Evolutionary conservation across 2,797 vertebrate species (phyloP), one percentile per base, ranked within the genome.

Genomic region (Poeciliopsis presidionis): DNA sequence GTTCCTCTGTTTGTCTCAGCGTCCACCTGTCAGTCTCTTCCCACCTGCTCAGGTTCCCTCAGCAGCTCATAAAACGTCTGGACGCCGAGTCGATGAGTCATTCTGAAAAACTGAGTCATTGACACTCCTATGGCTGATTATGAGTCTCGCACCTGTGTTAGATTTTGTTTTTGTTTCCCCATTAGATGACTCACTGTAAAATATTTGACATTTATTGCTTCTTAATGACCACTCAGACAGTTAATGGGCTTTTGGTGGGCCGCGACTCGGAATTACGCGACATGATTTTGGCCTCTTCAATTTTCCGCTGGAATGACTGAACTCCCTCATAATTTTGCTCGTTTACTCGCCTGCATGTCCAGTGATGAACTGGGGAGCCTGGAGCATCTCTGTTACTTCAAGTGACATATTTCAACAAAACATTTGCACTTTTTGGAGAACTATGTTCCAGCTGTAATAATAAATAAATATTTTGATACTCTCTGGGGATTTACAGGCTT

Each of bases 161-260:
- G 14, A 77, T 84, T 67, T 81, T 57, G 25, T 76, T 77, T 74
- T 57, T 63, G 47, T 72, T 78, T 78, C 72, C 55, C 81, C 87
- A 77, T 83, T 82, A 76, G 69, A 43, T 81, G 87, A 89, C 28
- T 90, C 91, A 84, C 13, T 2, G 76, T 83, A 14, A 85, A 86
- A 87, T 78, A 82, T 81, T 87, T 80, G 18, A 82, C 82, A 61
- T 76, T 78, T 82, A 89, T 86, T 49, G 70, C 74, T 73, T 82
- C 87, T 82, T 88, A 88, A 89, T 75, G 81, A 78, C 78, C 80
- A 79, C 84, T 86, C 80, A 74, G 86, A 65, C 16, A 1, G 76
- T 82, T 86, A 86, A 81, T 87, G 77, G 81, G 69, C 80, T 85
- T 57, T 41, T 7, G 41, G 43, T 18, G 57, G 45, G 43, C 45